These are phyloP conservation scores for Acholoe squamosa DNA, from an alignment of 2,888 invertebrate species.

Conservation along the genomic window DNA sequence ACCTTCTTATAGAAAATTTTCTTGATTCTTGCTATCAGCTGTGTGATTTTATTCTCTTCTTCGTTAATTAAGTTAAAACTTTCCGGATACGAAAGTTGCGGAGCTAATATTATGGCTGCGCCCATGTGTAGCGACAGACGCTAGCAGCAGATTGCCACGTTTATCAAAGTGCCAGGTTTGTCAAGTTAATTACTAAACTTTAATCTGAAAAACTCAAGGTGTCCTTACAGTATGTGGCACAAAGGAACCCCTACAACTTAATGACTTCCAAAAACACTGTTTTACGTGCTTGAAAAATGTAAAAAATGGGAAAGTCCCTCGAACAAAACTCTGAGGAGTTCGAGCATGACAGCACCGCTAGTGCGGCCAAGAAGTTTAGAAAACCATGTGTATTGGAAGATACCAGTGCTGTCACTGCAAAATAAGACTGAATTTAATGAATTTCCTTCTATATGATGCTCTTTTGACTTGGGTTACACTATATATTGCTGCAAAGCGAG, in stretches of 20 bases:
- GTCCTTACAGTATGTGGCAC: neutral
- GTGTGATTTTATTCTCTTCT: too few species aligned
- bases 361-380: neutral
- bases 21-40: too few species aligned
- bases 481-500: too few species aligned
- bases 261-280: neutral
- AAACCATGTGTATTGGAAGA: neutral
- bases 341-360: neutral
- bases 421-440: neutral
- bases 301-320: neutral
- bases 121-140: slow-evolving; percentile 62
- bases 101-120: slow-evolving; percentile 55
- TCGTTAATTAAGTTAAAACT: too few species aligned
- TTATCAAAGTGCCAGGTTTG: slow-evolving; percentile 52
- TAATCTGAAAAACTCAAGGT: neutral
- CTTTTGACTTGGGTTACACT: too few species aligned
- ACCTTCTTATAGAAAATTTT: neutral
- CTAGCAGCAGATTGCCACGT: slow-evolving; percentile 46
- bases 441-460: too few species aligned
- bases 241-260: neutral
- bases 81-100: slow-evolving; percentile 8
- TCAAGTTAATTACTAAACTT: slow-evolving; percentile 43
- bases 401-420: neutral
- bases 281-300: neutral
- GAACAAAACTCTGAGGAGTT: neutral